Evolutionary conservation across 2,113 vertebrate species (phyloP), one percentile per base, ranked within the genome.

Genomic region (Podiceps cristatus): DNA sequence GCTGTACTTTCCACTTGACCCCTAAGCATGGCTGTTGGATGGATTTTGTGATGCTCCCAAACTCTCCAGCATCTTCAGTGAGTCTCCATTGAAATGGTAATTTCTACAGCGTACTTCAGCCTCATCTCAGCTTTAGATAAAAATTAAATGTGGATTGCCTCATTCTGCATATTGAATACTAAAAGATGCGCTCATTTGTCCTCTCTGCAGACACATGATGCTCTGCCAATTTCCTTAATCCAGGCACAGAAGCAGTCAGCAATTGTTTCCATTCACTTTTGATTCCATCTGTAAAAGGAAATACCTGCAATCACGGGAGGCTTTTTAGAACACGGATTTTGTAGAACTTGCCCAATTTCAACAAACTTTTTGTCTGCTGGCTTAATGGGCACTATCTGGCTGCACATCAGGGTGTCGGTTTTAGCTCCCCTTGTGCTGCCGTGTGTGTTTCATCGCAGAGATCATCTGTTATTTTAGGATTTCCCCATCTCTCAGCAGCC

Each of bases 161-260:
- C 90, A 58, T 95, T 92, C 95, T 3, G 90, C 94, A 94, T 93
- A 86, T 88, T 96, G 96, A 97, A 97, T 95, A 50, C 92, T 94
- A 63, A 96, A 86, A 86, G 96, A 90, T 95, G 90, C 88, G 1
- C 92, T 97, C 95, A 56, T 94, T 97, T 93, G 93, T 96, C 94
- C 95, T 90, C 90, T 93, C 90, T 83, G 88, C 90, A 97, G 95
- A 93, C 90, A 73, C 85, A 95, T 18, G 50, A 93, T 93, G 97
- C 94, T 96, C 97, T 97, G 88, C 90, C 95, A 96, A 93, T 97
- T 96, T 96, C 93, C 95, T 97, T 97, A 97, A 97, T 97, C 97
- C 97, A 94, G 95, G 67, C 95, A 97, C 92, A 90, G 95, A 90
- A 68, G 92, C 92, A 92, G 90, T 53, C 93, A 90, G 96, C 95